These are phyloP conservation scores for Drosophila dives DNA, from an alignment of 2,888 invertebrate genomes.

Conservation along the genomic window DNA sequence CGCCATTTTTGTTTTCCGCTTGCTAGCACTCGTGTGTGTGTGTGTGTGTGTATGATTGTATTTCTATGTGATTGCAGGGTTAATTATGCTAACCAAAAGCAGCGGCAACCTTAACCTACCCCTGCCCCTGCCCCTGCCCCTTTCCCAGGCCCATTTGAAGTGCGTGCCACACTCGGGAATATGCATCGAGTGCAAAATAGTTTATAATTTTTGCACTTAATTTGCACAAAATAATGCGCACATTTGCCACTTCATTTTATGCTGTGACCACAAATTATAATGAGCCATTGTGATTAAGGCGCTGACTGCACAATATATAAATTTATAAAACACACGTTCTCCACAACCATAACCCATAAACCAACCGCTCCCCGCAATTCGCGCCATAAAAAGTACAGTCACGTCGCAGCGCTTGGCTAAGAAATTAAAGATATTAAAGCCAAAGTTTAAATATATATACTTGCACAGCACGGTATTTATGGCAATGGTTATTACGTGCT, in stretches of 20 bases:
- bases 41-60: conserved; percentile 11
- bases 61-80: conserved; percentile 40
- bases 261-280: conserved; percentile 77
- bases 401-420: conserved; percentile 55
- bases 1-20: conserved; percentile 53
- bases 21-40: not conserved
- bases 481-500: conserved; percentile 45
- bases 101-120: conserved; percentile 39
- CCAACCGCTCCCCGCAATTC: not conserved
- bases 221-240: conserved; percentile 71
- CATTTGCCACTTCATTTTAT: conserved; percentile 74
- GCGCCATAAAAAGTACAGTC: conserved; percentile 66
- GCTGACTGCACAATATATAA: conserved; percentile 23
- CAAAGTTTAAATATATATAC: conserved; percentile 42
- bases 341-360: not conserved
- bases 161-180: conserved; percentile 24
- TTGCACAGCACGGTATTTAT: conserved; percentile 22
- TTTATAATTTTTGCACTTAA: conserved; percentile 77
- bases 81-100: conserved; percentile 76
- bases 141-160: conserved; percentile 10
- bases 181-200: conserved; percentile 50
- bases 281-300: conserved; percentile 76
- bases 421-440: conserved; percentile 56
- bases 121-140: conserved; percentile 10
- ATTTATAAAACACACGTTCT: conserved; percentile 3